Conservation (phyloP, 1,140 invertebrate genomes). For the Cyclina sinensis region DNA sequence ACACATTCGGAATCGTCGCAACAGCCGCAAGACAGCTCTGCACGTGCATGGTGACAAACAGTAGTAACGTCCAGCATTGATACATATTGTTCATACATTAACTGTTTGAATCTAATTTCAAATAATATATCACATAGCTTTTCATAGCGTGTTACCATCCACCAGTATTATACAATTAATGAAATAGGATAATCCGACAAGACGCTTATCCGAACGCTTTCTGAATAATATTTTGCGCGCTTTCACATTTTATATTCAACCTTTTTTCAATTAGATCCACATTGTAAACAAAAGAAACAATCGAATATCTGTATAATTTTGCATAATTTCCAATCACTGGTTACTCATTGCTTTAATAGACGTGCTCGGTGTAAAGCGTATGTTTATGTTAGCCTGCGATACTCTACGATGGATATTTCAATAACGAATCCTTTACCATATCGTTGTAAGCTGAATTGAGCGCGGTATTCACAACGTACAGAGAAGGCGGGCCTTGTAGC, state of each 20-base stretch:
- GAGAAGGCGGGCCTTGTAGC: constrained; percentile 40
- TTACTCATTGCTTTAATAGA: not conserved
- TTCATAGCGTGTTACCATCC: constrained; percentile 5
- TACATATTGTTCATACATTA: constrained; percentile 56
- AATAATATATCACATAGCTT: constrained; percentile 7
- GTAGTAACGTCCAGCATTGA: constrained; percentile 49
- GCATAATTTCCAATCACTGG: constrained; percentile 39
- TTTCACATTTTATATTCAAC: constrained; percentile 34
- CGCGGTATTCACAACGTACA: constrained; percentile 16
- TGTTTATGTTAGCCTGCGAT: constrained; percentile 8
- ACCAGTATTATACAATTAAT: constrained; percentile 14
- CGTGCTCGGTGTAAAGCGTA: constrained; percentile 8
- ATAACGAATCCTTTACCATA: constrained; percentile 36
- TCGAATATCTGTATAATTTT: constrained; percentile 40
- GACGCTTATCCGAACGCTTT: not conserved
- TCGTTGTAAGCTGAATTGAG: not conserved
- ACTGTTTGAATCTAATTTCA: constrained; percentile 42
- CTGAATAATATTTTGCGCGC: not conserved
- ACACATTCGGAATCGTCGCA: constrained; percentile 26
- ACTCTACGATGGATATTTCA: not conserved
- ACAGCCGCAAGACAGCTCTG: not conserved
- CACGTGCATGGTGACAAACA: constrained; percentile 52
- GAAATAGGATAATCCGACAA: constrained; percentile 14
- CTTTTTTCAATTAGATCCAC: constrained; percentile 40
- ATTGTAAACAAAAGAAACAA: constrained; percentile 40